These are phyloP conservation scores for Crossaster papposus DNA, from an alignment of 53 echinoderm and acorn worm genomes.

Conservation along the genomic window DNA sequence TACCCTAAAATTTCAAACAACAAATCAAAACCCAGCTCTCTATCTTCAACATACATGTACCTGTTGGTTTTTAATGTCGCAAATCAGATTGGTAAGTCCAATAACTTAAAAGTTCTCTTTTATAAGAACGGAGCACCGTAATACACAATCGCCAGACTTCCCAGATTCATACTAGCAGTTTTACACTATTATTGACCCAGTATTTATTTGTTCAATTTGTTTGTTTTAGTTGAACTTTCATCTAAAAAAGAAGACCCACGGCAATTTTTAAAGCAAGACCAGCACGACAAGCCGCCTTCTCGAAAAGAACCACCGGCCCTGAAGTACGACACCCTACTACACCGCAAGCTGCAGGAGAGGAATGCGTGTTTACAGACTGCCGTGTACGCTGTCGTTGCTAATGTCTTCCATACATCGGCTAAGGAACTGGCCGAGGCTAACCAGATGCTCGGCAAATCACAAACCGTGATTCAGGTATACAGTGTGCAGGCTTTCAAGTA, in stretches of 20 bases:
- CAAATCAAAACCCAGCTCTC: too few relatives aligned
- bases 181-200: too few relatives aligned
- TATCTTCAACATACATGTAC: too few relatives aligned
- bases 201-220: neutral
- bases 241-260: conserved; percentile 8
- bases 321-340: conserved; percentile 88
- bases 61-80: too few relatives aligned
- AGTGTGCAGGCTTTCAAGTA: neutral
- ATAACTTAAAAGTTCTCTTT: too few relatives aligned
- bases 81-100: too few relatives aligned
- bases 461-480: conserved; percentile 81
- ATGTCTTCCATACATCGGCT: conserved; percentile 66
- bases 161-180: too few relatives aligned
- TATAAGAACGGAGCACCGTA: too few relatives aligned
- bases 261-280: neutral
- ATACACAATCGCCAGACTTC: too few relatives aligned
- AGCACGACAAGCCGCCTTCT: neutral
- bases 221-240: conserved; percentile 52
- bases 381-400: conserved; percentile 71
- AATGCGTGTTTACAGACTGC: conserved; percentile 78
- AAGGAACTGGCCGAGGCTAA: conserved; percentile 73
- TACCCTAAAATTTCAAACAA: too few relatives aligned
- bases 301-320: conserved; percentile 21
- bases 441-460: conserved; percentile 80
- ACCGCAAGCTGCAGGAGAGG: conserved; percentile 85